Evolutionary conservation across 2,113 vertebrate genomes (phyloP).

Genomic region (Chrysochloris asiatica): DNA sequence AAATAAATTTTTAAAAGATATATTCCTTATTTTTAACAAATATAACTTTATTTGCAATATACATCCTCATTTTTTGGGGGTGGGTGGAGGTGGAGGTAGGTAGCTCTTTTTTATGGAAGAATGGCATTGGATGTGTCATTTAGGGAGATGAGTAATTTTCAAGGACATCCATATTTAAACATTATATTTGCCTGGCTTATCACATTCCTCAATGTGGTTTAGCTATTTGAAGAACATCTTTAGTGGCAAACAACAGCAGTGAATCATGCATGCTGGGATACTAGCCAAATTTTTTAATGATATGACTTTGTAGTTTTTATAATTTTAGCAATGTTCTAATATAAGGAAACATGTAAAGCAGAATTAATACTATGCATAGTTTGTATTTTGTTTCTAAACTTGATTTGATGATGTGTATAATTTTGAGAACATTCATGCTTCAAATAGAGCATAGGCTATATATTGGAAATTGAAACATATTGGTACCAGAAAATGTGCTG

Average conservation of each 20-base stretch:
- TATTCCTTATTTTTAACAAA: not conserved
- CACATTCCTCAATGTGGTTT: conserved; percentile 34
- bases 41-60: not conserved
- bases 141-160: conserved; percentile 31
- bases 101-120: not conserved
- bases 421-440: not conserved
- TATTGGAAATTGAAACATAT: not conserved
- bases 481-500: not conserved
- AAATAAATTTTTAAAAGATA: conserved; percentile 10
- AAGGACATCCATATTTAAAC: conserved; percentile 38
- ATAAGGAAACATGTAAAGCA: not conserved
- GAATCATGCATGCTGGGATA: not conserved
- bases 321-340: not conserved
- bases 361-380: not conserved
- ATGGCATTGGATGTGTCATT: not conserved
- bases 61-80: not conserved
- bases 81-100: too few relatives aligned
- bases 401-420: conserved; percentile 43
- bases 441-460: not conserved
- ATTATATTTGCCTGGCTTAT: conserved; percentile 45
- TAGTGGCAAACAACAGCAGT: conserved; percentile 18
- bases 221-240: conserved; percentile 47
- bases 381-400: conserved; percentile 2
- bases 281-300: conserved; percentile 52
- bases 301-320: conserved; percentile 4